Base-by-base conservation (phyloP, 2,888 invertebrate genomes). In the Cyclophora albipunctata region DNA sequence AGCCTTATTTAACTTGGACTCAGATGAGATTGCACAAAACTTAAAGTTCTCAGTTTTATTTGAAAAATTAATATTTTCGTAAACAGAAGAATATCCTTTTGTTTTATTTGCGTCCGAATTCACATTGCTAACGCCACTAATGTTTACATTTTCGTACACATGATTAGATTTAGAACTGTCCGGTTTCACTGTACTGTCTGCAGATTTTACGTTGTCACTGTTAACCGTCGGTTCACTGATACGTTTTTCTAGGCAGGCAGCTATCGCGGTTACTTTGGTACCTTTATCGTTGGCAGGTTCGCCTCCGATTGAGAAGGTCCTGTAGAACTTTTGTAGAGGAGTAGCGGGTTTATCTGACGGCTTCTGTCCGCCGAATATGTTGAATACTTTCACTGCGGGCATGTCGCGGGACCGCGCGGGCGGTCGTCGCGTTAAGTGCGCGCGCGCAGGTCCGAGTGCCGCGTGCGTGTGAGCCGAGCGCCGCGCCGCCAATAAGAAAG, bases 321-420 rank as follows among this genome's bases (percentile, higher is more conserved):
- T 85, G 81, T 89, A 89, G 73, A 89, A 86, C 66, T 84, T 87
- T 75, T 89, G 89, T 67, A 85, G 75, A 42, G 87, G 77, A 53
- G 74, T 73, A 37, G 37, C 5, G 37, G 37, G 63, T 65, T 84
- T 86, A 73, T 86, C 86, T 78, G 83, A 70, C 75, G 86, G 81
- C 83, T 86, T 87, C 84, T 87, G 87, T 69, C 83, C 84, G 76
- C 87, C 88, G 81, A 88, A 88, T 87, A 88, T 84, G 73, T 81
- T 84, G 73, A 87, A 86, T 73, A 87, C 88, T 86, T 88, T 88
- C 86, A 87, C 88, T 84, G 84, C 86, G 87, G 88, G 88, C 87
- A 87, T 88, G 66, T 74, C 86, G 84, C 84, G 84, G 74, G 73
- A 80, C 82, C 84, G 81, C 53, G 70, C 74, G 72, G 72, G 73